Conservation (phyloP, 2,888 invertebrate species). For the Amphiduros pacificus region DNA sequence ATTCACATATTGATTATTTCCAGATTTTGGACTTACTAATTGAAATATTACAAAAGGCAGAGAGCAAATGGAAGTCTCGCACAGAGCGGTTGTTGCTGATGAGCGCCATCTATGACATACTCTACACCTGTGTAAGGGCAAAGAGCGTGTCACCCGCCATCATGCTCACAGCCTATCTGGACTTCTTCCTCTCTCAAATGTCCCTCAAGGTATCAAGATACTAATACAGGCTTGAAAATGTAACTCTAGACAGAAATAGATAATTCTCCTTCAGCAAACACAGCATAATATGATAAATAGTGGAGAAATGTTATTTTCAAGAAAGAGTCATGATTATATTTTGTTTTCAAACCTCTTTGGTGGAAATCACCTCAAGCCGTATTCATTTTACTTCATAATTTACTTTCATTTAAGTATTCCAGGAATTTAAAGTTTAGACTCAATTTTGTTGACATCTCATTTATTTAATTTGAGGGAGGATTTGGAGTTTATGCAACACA, state of each 20-base stretch:
- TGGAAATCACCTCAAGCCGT: no score
- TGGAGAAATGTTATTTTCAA: no score
- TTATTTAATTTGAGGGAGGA: constrained; percentile 2
- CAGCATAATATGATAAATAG: no score
- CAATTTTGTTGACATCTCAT: no score
- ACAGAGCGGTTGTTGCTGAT: not conserved
- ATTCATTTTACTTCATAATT: no score
- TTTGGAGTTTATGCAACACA: constrained; percentile 2
- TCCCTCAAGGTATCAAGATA: constrained; percentile 1
- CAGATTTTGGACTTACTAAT: constrained; percentile 3
- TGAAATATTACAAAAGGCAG: not conserved
- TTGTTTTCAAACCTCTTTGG: no score
- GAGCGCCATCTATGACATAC: constrained; percentile 7
- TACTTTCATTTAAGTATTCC: no score
- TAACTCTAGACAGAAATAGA: no score
- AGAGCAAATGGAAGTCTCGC: not conserved
- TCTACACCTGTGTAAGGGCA: constrained; percentile 2
- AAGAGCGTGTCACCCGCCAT: not conserved
- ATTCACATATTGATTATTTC: not conserved
- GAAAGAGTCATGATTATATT: no score
- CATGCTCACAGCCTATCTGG: not conserved
- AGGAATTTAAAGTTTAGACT: no score
- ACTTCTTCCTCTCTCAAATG: constrained; percentile 12
- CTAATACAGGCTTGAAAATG: no score
- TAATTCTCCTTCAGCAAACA: no score